Percentiles rank a stretch among this genome's conserved stretches.
Conservation (phyloP, 2,797 vertebrate genomes). For the Apogon hyalosoma region DNA sequence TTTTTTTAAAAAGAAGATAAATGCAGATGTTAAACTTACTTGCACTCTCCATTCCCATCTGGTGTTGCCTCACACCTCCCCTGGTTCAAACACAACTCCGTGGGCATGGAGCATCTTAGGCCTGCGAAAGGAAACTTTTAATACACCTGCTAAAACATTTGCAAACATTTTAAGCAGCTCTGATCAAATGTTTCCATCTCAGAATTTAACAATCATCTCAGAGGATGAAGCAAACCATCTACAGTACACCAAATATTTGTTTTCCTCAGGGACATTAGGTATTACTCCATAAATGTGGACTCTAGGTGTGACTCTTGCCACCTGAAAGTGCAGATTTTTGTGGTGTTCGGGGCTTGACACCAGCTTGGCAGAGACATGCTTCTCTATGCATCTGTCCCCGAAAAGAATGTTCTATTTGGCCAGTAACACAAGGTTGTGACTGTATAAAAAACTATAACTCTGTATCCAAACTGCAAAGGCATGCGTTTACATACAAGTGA, state of each 20-base stretch:
- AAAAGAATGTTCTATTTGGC: slow-evolving; percentile 55
- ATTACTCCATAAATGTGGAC: slow-evolving; percentile 38
- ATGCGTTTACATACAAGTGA: slow-evolving; percentile 44
- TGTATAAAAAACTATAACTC: slow-evolving; percentile 15
- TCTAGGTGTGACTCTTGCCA: slow-evolving; percentile 71
- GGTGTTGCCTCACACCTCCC: slow-evolving; percentile 88
- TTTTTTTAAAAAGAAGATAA: too few relatives aligned
- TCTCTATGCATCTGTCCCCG: slow-evolving; percentile 56
- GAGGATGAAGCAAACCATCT: not conserved
- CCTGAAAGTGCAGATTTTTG: slow-evolving; percentile 65
- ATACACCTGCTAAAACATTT: slow-evolving; percentile 16
- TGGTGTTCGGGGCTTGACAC: slow-evolving; percentile 56
- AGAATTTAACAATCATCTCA: not conserved
- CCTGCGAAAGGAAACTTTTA: slow-evolving; percentile 83
- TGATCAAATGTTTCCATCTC: not conserved
- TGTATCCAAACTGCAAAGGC: slow-evolving; percentile 48
- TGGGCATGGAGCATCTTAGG: slow-evolving; percentile 87
- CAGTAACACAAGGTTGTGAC: slow-evolving; percentile 63
- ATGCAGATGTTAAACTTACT: slow-evolving; percentile 84
- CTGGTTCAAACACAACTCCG: slow-evolving; percentile 90
- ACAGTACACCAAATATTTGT: not conserved
- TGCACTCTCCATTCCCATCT: slow-evolving; percentile 90
- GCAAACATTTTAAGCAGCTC: not conserved
- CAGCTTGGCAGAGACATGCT: slow-evolving; percentile 49
- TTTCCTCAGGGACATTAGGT: slow-evolving; percentile 18